Base-by-base conservation (phyloP, 2,888 invertebrate genomes). In the Gortyna flavago region DNA sequence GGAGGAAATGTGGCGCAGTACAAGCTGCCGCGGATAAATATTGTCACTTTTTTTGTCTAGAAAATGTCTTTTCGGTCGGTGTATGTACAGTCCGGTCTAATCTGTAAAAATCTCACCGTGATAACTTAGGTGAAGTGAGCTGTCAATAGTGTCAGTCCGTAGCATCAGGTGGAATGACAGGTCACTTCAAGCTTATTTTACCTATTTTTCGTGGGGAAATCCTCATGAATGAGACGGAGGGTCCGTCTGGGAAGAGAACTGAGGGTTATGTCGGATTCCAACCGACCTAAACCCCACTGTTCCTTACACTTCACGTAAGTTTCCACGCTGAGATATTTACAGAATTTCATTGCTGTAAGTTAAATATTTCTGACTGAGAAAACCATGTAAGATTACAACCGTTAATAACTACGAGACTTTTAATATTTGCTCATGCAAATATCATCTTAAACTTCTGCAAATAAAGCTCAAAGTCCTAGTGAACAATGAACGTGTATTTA, bases 401-500 rank as follows among this genome's bases (percentile, higher is more conserved):
- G n/a, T n/a, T 69, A 57, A 35, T 67, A 69, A 11, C 35, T n/a
- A 35, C 11, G 5, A 35, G n/a, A 69, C 11, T 57, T 54, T 35
- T 57, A 18, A n/a, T 59, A 18, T 69, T 35, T 6, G 9, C 41
- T 32, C 41, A 76, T 4, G 38, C 72, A 72, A 83, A 77, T 69
- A 57, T 44, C 57, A 54, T 41, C 72, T 70, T 69, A 78, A 85
- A 16, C 0, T 0, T 0, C 29, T 7, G 1, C 0, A 13, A 51
- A 79, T 77, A 85, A 78, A 79, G 68, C 11, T 41, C 25, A 77
- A 70, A 85, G 21, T 79, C 29, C 16, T 29, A 61, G 1, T 25
- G 16, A 72, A 51, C 62, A 68, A 48, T 57, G 29, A 48, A 48
- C 21, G 29, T 62, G 59, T 67, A 79, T 85, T 81, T 44, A 79